Conservation (phyloP, 2,888 invertebrate genomes). For the Vanessa cardui region DNA sequence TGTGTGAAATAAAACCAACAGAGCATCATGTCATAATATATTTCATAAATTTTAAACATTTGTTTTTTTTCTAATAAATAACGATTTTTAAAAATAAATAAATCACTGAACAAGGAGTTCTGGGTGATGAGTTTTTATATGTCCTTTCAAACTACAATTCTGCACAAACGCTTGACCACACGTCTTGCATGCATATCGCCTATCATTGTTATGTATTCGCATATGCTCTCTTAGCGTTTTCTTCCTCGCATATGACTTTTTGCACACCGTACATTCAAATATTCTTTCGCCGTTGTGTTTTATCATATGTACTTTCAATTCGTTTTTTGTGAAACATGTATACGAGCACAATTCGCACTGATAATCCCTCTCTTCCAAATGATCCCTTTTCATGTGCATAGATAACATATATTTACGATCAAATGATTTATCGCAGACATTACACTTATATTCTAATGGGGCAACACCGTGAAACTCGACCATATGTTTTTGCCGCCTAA, state of each 20-base stretch:
- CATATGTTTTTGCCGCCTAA: constrained; percentile 41
- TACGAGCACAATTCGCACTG: constrained; percentile 47
- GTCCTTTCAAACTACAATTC: constrained; percentile 46
- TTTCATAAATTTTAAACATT: too few relatives aligned
- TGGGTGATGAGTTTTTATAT: constrained; percentile 37
- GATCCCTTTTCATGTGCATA: constrained; percentile 40
- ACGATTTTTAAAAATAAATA: not conserved
- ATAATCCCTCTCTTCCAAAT: constrained; percentile 40
- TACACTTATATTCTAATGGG: constrained; percentile 37
- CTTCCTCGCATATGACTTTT: constrained; percentile 47
- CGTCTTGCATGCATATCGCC: constrained; percentile 44
- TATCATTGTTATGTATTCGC: constrained; percentile 42
- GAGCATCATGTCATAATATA: too few relatives aligned
- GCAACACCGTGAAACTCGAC: constrained; percentile 37
- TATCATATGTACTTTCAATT: constrained; percentile 59
- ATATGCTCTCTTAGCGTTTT: constrained; percentile 45
- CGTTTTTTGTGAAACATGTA: constrained; percentile 54
- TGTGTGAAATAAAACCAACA: too few relatives aligned
- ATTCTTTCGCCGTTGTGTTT: constrained; percentile 57
- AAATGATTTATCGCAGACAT: constrained; percentile 44
- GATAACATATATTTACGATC: constrained; percentile 36
- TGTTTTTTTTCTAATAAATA: too few relatives aligned
- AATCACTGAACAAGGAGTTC: constrained; percentile 1
- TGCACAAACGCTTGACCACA: constrained; percentile 48
- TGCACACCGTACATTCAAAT: constrained; percentile 59